Evolutionary conservation across 2,888 invertebrate genomes (phyloP), one percentile per base, ranked within the genome.

Genomic region (Sericinus montela): DNA sequence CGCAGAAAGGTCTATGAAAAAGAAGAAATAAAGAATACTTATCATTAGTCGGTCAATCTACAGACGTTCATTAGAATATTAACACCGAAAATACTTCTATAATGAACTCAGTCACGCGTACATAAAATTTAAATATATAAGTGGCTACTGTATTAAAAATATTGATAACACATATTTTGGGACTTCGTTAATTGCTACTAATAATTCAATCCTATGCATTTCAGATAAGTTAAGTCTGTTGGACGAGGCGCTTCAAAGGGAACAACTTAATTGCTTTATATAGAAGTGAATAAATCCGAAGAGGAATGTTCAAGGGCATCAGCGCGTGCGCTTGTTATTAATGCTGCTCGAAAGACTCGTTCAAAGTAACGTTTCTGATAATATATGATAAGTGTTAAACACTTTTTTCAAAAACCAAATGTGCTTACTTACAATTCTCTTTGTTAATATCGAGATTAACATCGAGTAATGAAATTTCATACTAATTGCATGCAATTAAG

Each of bases 141-240:
- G 74, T 69, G 63, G 86, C 87, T 88, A 84, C 87, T 75, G 87
- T 85, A 81, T 85, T 85, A 81, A 83, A 75, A 82, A 82, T 81
- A 84, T 85, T 83, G 86, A 87, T 87, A 85, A 82, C 72, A 69
- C 67, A 74, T 79, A 81, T 80, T 83, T 80, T 77, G 76, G 71
- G 75, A 75, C 68, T 73, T 78, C 67, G 75, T 76, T 84, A 83
- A 81, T 77, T 78, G 80, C 69, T 76, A 76, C 78, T 84, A 83
- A 81, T 86, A 82, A 84, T 80, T 80, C 80, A 80, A 76, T 81
- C 73, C 71, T 72, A 81, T 79, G 75, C 70, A 66, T 76, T 72
- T 67, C 65, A 69, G 83, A 83, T 82, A 83, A 80, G 72, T 69
- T 29, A 29, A 29, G 32, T 6, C 6, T n/a, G 32, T 11, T 32